Evolutionary conservation across 2,888 invertebrate species (phyloP).

Genomic region (Philonicus albiceps): DNA sequence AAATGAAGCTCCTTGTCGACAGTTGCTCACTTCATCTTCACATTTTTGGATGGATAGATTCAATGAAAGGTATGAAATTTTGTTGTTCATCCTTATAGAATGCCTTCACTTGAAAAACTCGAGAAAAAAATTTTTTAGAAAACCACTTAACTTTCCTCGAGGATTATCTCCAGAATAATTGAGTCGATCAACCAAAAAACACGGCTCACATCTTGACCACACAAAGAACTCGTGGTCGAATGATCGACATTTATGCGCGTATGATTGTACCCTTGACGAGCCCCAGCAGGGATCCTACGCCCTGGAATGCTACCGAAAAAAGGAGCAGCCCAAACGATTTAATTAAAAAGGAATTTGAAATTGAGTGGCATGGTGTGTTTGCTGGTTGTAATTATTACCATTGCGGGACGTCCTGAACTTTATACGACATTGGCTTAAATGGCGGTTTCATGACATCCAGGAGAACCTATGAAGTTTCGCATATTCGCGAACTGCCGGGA

Average conservation of each 20-base stretch:
- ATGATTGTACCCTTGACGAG: not conserved
- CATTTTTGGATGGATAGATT: not conserved
- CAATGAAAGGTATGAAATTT: not conserved
- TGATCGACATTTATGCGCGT: not conserved
- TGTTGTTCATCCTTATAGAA: not conserved
- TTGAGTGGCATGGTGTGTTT: not conserved
- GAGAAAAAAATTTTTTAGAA: not conserved
- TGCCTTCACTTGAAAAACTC: not conserved
- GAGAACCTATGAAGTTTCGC: not conserved
- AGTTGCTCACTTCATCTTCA: conserved; percentile 26
- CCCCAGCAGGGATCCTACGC: conserved; percentile 7
- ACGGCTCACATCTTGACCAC: not conserved
- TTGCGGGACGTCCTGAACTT: not conserved
- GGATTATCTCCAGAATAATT: conserved; percentile 31
- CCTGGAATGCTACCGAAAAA: conserved; percentile 21
- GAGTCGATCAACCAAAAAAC: conserved; percentile 27
- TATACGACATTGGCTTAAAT: not conserved
- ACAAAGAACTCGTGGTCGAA: not conserved
- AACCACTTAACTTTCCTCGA: conserved; percentile 33
- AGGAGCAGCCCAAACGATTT: not conserved
- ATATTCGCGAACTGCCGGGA: not conserved
- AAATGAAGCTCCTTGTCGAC: not conserved
- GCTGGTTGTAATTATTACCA: not conserved
- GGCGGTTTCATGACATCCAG: not conserved
- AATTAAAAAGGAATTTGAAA: not conserved